phyloP scores from a whole-genome alignment of 2,888 invertebrate genomes.

The Hydroisotoma schaefferi region DNA sequence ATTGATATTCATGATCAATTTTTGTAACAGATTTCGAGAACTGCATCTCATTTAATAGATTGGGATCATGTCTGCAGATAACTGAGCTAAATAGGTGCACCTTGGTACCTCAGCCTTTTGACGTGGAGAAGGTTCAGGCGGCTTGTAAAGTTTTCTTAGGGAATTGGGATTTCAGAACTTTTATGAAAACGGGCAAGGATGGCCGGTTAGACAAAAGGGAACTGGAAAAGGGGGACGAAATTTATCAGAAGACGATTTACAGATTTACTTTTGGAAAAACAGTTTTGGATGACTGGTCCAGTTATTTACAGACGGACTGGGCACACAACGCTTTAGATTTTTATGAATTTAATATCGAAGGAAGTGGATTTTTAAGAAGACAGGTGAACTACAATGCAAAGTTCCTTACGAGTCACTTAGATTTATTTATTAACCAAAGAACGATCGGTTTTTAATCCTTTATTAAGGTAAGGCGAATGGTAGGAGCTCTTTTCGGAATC shows the following conservation, averaged over 20 bases:
- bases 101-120: conserved; percentile 34
- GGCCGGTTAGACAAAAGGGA: background rate
- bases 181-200: conserved; percentile 25
- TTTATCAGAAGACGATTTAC: conserved; percentile 22
- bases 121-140: conserved; percentile 21
- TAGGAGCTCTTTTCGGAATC: conserved; percentile 31
- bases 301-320: conserved; percentile 17
- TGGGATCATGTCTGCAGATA: conserved; percentile 12
- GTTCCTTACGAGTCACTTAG: background rate
- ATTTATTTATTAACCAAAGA: background rate
- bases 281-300: background rate
- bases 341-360: conserved; percentile 42
- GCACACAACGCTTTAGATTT: conserved; percentile 23
- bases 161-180: conserved; percentile 32
- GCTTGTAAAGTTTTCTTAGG: conserved; percentile 38
- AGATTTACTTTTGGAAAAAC: conserved; percentile 24
- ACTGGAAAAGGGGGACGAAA: background rate
- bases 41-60: background rate
- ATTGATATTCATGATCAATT: background rate
- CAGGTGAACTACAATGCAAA: conserved; percentile 28
- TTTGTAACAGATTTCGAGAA: conserved; percentile 11
- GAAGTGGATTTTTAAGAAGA: conserved; percentile 44
- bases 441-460: background rate
- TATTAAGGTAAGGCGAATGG: conserved; percentile 43
- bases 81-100: conserved; percentile 26